Base-by-base conservation (phyloP, 2,797 vertebrate genomes). In the Enteromius fasciolatus region DNA sequence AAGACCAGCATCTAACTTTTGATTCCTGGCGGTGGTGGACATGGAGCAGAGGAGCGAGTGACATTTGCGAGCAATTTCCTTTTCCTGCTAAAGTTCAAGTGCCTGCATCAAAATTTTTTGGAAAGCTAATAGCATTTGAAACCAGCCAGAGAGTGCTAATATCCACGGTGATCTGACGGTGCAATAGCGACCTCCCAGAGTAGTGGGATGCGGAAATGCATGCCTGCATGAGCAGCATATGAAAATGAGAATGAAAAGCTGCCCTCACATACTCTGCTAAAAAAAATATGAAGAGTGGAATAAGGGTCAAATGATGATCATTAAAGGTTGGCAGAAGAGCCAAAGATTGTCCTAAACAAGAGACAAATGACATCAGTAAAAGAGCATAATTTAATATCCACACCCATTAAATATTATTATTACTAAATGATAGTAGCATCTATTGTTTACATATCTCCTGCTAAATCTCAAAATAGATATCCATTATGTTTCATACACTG, bases 21-120 rank as follows among this genome's bases (percentile, higher is more conserved):
- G 77, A 83, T 68, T 89, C 84, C 2, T 46, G 11, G 64, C 11
- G 4, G 41, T 75, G 31, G 15, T 48, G 86, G 86, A 90, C 86
- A 80, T 64, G 14, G 80, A 36, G 41, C 70, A 48, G 80, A 57
- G 46, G 78, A 90, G 84, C 57, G 83, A 79, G 90, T 93, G 94
- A 93, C 92, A 93, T 94, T 95, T 94, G 72, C 84, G 90, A 92
- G 89, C 89, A 93, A 94, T 94, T 91, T 92, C 86, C 88, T 87
- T 80, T 89, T 87, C 86, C 85, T 86, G 84, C 81, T 85, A 94
- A 92, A 92, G 92, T 93, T 93, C 90, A 91, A 85, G 85, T 84
- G 77, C 85, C 87, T 87, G 89, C 89, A 88, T 92, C 81, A 80
- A 88, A 88, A 89, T 86, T 68, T 86, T 69, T 89, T 82, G 87